phyloP scores from a whole-genome alignment of 1,140 invertebrate genomes.

The Vollenhovia emeryi region DNA sequence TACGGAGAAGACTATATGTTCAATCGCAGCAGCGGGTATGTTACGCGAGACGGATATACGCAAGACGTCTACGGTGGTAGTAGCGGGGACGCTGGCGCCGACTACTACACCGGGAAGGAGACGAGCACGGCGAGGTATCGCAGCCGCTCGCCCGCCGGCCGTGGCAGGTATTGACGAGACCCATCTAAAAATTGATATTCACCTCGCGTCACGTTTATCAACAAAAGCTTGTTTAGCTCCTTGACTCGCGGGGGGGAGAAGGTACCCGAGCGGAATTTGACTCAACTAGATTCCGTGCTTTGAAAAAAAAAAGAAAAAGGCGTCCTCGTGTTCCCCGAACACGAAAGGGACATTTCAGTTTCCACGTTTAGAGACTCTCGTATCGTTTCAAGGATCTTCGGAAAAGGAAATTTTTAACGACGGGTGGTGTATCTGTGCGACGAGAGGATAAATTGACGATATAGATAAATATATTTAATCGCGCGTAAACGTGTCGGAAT shows the following conservation, averaged over 20 bases:
- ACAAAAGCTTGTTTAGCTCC: neutral
- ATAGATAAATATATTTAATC: neutral
- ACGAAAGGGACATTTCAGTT: constrained; percentile 3
- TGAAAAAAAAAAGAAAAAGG: too few species aligned
- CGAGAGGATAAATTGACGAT: neutral
- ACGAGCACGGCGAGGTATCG: constrained; percentile 85
- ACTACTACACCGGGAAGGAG: constrained; percentile 83
- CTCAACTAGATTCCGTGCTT: too few species aligned
- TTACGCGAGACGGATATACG: constrained; percentile 81
- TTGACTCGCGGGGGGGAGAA: neutral
- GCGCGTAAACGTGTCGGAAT: neutral
- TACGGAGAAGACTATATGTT: constrained; percentile 80
- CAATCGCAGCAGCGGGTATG: constrained; percentile 78
- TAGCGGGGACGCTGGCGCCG: constrained; percentile 77
- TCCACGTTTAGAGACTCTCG: constrained; percentile 19
- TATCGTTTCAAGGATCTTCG: constrained; percentile 3
- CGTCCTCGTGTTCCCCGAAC: too few species aligned
- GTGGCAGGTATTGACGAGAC: constrained; percentile 85
- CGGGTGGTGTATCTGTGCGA: neutral
- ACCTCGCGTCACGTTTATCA: constrained; percentile 32
- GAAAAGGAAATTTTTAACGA: neutral
- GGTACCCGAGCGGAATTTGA: constrained; percentile 7
- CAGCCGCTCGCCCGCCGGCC: constrained; percentile 86
- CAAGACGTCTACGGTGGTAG: constrained; percentile 80
- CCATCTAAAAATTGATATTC: constrained; percentile 71